A percentile compares a stretch with the other conserved stretches of the same genome.
phyloP scores from a whole-genome alignment of 2,113 vertebrate species.

The Gobio gobio region DNA sequence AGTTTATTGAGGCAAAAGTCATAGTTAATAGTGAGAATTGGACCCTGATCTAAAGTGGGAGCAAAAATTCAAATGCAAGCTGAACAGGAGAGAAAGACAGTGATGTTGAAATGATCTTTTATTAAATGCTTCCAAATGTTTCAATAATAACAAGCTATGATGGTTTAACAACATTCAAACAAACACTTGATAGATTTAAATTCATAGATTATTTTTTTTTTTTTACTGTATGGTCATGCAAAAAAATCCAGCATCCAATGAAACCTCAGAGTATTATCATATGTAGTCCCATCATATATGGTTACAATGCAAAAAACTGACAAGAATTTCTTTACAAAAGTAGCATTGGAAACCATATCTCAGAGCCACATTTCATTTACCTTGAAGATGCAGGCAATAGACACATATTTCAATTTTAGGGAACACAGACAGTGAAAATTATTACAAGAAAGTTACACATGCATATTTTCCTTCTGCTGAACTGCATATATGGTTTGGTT shows the following conservation, averaged over 20 bases:
- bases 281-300: constrained; percentile 87
- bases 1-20: too few species aligned
- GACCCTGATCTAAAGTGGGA: too few species aligned
- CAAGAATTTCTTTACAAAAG: constrained; percentile 77
- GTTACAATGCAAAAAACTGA: constrained; percentile 87
- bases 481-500: constrained; percentile 80
- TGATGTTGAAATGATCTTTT: constrained; percentile 83
- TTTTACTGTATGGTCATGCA: constrained; percentile 97
- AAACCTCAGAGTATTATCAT: constrained; percentile 89
- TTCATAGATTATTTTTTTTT: constrained; percentile 64
- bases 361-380: constrained; percentile 78
- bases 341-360: constrained; percentile 69
- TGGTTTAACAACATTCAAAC: constrained; percentile 88
- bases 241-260: constrained; percentile 99
- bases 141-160: constrained; percentile 92
- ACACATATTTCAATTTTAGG: constrained; percentile 79
- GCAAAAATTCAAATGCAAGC: neutral
- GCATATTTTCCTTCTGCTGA: constrained; percentile 84
- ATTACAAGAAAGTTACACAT: constrained; percentile 88
- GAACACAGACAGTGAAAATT: constrained; percentile 86
- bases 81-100: constrained; percentile 18
- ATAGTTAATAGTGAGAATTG: too few species aligned
- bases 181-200: constrained; percentile 85
- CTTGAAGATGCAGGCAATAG: constrained; percentile 84
- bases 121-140: constrained; percentile 91